A percentile compares a stretch with the other conserved stretches of the same genome.
Evolutionary conservation across 2,888 invertebrate genomes (phyloP).

Genomic region (Chrysodeixis includens): DNA sequence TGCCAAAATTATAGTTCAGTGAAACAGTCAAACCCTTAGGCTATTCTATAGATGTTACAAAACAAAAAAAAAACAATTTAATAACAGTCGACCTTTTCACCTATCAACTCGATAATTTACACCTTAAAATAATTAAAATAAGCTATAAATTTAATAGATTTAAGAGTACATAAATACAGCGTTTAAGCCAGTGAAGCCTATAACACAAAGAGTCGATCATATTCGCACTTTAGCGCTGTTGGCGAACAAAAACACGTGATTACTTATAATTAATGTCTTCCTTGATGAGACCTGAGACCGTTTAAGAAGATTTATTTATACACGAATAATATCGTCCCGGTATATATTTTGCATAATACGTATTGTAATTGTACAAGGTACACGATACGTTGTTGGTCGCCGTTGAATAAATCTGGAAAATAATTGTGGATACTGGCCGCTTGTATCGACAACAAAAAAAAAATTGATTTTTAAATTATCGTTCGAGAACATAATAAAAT

Average conservation of each 20-base stretch:
- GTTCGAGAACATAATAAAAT: neutral
- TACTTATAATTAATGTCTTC: slow-evolving; percentile 74
- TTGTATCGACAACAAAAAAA: neutral
- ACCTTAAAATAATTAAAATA: neutral
- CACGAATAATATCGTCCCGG: slow-evolving; percentile 23
- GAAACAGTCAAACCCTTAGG: too few species aligned
- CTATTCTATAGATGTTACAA: too few species aligned
- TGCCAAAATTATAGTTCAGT: neutral
- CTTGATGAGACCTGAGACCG: slow-evolving; percentile 66
- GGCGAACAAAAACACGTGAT: slow-evolving; percentile 66
- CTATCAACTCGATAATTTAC: slow-evolving; percentile 21
- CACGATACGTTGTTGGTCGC: slow-evolving; percentile 20
- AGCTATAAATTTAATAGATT: slow-evolving; percentile 45
- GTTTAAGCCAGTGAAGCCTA: slow-evolving; percentile 43
- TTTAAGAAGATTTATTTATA: slow-evolving; percentile 68
- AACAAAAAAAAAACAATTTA: too few species aligned
- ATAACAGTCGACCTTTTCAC: neutral
- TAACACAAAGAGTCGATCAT: slow-evolving; percentile 50
- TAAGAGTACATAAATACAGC: slow-evolving; percentile 52
- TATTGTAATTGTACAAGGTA: slow-evolving; percentile 35
- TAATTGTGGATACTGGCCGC: slow-evolving; percentile 18
- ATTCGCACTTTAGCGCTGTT: slow-evolving; percentile 53
- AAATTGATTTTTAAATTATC: neutral
- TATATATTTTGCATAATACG: slow-evolving; percentile 29
- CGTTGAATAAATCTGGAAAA: slow-evolving; percentile 37